Evolutionary conservation across 2,797 vertebrate species (phyloP).

Genomic region (Phoeniculus purpureus): DNA sequence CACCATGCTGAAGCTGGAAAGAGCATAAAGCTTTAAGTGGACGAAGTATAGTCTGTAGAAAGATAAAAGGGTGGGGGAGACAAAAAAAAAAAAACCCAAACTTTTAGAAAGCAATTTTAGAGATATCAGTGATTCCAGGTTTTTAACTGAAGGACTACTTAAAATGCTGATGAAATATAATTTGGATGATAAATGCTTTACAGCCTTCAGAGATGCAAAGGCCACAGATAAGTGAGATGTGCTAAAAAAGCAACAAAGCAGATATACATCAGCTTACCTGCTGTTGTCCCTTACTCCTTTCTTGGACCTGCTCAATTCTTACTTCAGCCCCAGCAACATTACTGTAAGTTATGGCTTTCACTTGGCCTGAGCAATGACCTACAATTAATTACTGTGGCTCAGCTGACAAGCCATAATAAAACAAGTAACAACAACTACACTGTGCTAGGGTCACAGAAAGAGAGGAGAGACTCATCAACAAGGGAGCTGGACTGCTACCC

Average conservation of each 20-base stretch:
- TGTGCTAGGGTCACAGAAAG: neutral
- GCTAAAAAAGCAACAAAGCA: neutral
- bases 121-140: neutral
- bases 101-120: neutral
- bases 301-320: neutral
- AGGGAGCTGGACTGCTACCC: neutral
- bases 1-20: constrained; percentile 96
- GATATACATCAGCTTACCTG: neutral
- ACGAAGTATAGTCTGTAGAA: constrained; percentile 87
- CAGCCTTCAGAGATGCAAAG: neutral
- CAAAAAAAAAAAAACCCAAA: constrained; percentile 18
- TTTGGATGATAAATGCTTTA: neutral
- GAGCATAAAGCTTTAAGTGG: constrained; percentile 94
- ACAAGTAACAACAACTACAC: neutral
- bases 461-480: neutral
- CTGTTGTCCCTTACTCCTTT: neutral
- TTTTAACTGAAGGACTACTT: neutral
- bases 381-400: neutral
- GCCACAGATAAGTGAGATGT: neutral
- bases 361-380: neutral
- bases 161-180: neutral
- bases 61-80: neutral
- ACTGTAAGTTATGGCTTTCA: neutral
- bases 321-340: neutral
- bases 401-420: neutral